phyloP scores from a whole-genome alignment of 2,888 invertebrate genomes.

The Bugula neritina region DNA sequence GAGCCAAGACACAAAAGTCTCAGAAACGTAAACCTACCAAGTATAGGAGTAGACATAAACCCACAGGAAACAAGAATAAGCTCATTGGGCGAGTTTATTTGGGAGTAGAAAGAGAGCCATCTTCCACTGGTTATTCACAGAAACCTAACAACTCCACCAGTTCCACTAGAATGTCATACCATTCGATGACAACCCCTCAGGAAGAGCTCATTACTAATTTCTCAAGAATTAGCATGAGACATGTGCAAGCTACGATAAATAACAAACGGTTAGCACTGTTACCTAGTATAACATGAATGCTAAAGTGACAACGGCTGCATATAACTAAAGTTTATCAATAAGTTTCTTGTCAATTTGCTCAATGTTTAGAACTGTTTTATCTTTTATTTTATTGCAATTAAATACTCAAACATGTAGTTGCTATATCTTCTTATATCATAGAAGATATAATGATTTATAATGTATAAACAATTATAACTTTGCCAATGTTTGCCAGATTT shows the following conservation, averaged over 20 bases:
- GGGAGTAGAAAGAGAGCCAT: background rate
- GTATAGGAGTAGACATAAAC: background rate
- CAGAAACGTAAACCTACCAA: conserved; percentile 1
- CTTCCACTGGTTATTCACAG: background rate
- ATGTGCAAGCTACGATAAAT: conserved; percentile 21
- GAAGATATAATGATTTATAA: too few species aligned
- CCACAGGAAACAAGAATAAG: conserved; percentile 9
- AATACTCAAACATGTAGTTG: too few species aligned
- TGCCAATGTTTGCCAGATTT: too few species aligned
- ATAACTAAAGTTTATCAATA: too few species aligned
- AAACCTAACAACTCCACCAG: background rate
- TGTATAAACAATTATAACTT: too few species aligned
- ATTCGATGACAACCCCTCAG: conserved; percentile 10
- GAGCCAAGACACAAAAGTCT: background rate
- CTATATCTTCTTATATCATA: too few species aligned
- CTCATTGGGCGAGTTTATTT: background rate
- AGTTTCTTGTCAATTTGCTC: too few species aligned
- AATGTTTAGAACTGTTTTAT: too few species aligned
- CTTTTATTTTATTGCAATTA: too few species aligned
- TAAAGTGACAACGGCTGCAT: background rate
- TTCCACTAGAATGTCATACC: background rate
- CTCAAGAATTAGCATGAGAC: conserved; percentile 25
- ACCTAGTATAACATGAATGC: background rate
- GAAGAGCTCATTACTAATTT: conserved; percentile 10
- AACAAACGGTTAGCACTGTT: background rate